These are phyloP conservation scores for Phrynocephalus guinanensis DNA, from an alignment of 2,797 vertebrate genomes.

Conservation along the genomic window DNA sequence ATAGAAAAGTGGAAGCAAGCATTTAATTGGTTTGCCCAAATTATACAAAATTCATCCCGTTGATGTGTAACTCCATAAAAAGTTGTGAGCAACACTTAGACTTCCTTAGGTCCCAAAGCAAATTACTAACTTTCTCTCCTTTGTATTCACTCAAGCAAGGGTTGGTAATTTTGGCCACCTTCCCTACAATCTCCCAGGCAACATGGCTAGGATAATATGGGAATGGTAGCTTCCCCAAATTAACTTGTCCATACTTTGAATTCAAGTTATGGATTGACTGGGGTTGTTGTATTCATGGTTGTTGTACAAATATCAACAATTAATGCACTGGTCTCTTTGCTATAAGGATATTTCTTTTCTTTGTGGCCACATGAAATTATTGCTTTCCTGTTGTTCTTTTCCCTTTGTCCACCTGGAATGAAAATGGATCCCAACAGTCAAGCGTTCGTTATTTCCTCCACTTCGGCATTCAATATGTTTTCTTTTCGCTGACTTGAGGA, in stretches of 20 bases:
- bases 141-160: background rate
- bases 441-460: background rate
- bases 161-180: too few species aligned
- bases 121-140: background rate
- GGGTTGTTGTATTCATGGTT: background rate
- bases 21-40: background rate
- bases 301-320: background rate
- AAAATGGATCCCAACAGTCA: background rate
- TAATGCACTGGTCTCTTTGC: background rate
- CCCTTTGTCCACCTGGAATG: background rate
- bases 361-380: background rate
- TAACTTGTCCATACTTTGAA: background rate
- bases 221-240: too few species aligned
- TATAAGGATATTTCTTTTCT: background rate
- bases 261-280: background rate
- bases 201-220: too few species aligned
- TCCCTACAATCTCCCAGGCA: too few species aligned
- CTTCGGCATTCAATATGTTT: background rate
- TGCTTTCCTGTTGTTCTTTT: background rate
- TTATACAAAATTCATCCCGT: too few species aligned
- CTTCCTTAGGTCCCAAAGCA: background rate
- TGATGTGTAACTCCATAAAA: background rate
- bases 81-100: background rate
- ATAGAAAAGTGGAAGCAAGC: background rate
- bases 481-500: constrained; percentile 3